These are phyloP conservation scores for Anguilla marmorata DNA, from an alignment of 2,797 vertebrate genomes.

Conservation along the genomic window DNA sequence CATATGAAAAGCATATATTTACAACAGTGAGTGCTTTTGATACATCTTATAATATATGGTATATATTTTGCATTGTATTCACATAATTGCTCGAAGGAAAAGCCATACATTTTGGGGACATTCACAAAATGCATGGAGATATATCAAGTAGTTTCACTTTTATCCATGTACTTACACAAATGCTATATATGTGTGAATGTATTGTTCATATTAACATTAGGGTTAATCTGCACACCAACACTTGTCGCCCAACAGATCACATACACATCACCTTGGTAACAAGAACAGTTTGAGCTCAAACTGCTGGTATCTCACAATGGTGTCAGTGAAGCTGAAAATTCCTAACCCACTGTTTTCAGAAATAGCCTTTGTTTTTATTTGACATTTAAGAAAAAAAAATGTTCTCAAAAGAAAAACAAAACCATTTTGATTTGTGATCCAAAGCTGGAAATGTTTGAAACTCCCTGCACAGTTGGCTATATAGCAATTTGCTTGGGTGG, in stretches of 20 bases:
- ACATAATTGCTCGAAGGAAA: background rate
- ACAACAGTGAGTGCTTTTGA: background rate
- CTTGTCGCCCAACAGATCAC: slow-evolving; percentile 49
- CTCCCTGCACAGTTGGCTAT: background rate
- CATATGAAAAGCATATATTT: background rate
- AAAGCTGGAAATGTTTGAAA: background rate
- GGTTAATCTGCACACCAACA: slow-evolving; percentile 46
- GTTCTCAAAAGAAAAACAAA: background rate
- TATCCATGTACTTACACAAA: background rate
- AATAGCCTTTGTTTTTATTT: slow-evolving; percentile 13
- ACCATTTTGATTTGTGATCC: background rate
- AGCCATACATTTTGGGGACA: background rate
- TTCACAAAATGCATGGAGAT: background rate
- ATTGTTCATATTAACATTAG: slow-evolving; percentile 41
- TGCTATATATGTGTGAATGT: background rate
- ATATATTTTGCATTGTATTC: background rate
- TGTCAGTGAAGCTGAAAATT: slow-evolving; percentile 19
- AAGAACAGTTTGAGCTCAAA: slow-evolving; percentile 30
- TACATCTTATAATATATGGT: background rate
- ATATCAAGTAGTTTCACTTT: background rate
- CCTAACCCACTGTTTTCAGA: slow-evolving; percentile 5
- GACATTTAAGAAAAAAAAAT: background rate
- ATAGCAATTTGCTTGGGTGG: background rate
- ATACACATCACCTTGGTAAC: slow-evolving; percentile 56
- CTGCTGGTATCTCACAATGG: slow-evolving; percentile 22